phyloP scores from a whole-genome alignment of 2,888 invertebrate genomes.

The Laspeyria flexula region DNA sequence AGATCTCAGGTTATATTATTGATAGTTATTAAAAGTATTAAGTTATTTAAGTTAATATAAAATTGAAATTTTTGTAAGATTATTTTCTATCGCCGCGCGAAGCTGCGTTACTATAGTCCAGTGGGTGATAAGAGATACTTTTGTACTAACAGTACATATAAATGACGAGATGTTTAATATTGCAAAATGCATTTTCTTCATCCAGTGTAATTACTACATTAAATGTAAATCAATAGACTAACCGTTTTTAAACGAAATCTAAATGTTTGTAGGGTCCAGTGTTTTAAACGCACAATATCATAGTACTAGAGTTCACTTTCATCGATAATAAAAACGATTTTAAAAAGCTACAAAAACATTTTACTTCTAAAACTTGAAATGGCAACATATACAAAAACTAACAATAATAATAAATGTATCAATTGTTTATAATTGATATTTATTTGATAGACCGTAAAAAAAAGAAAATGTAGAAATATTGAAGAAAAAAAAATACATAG shows the following conservation, averaged over 20 bases:
- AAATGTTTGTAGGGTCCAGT: conserved; percentile 86
- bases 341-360: conserved; percentile 75
- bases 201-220: conserved; percentile 81
- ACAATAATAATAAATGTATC: conserved; percentile 80
- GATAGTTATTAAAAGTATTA: conserved; percentile 85
- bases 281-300: conserved; percentile 85
- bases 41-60: conserved; percentile 86
- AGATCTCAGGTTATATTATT: conserved; percentile 85
- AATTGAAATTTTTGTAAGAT: conserved; percentile 83
- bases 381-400: conserved; percentile 79
- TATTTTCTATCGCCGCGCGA: conserved; percentile 74
- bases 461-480: conserved; percentile 82
- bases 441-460: conserved; percentile 83
- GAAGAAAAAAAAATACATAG: conserved; percentile 82
- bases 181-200: conserved; percentile 78
- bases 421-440: conserved; percentile 85
- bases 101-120: conserved; percentile 65
- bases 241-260: conserved; percentile 83
- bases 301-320: conserved; percentile 82
- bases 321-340: conserved; percentile 67
- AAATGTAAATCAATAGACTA: conserved; percentile 82
- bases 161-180: conserved; percentile 61
- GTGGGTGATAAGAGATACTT: conserved; percentile 61
- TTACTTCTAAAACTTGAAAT: conserved; percentile 77
- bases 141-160: conserved; percentile 66